A percentile compares a stretch with the other conserved stretches of the same genome.
phyloP scores from a whole-genome alignment of 2,113 vertebrate genomes.

The Phainopepla nitens region DNA sequence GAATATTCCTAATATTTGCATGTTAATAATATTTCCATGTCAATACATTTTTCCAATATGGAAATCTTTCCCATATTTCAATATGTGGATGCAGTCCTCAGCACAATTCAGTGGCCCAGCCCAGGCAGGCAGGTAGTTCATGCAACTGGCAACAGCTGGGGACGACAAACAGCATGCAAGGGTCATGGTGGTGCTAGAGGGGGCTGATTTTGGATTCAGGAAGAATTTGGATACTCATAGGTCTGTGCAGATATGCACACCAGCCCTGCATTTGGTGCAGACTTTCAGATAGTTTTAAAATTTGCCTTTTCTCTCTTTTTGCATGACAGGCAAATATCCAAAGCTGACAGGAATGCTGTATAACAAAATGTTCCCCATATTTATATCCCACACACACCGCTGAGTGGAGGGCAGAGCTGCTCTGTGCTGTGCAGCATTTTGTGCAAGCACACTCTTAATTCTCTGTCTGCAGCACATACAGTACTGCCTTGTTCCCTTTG shows the following conservation, averaged over 20 bases:
- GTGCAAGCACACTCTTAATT: not conserved
- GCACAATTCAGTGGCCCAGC: not conserved
- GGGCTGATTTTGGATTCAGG: not conserved
- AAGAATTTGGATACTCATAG: not conserved
- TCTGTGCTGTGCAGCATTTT: not conserved
- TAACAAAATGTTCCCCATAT: not conserved
- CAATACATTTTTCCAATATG: not conserved
- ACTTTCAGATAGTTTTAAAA: not conserved
- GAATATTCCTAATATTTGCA: not conserved
- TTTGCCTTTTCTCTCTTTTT: not conserved
- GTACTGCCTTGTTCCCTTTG: not conserved
- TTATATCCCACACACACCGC: not conserved
- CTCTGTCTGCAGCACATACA: not conserved
- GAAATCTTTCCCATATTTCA: too few species aligned
- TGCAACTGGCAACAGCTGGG: not conserved
- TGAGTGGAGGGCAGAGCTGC: not conserved
- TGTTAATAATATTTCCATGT: not conserved
- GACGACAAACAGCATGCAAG: accelerated
- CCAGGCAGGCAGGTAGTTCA: not conserved
- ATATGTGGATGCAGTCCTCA: not conserved
- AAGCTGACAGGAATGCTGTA: not conserved
- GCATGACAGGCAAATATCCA: not conserved
- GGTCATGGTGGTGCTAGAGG: not conserved
- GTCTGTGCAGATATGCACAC: not conserved
- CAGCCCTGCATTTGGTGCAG: not conserved